phyloP scores from a whole-genome alignment of 1,140 invertebrate genomes.

The Drosophila elegans region DNA sequence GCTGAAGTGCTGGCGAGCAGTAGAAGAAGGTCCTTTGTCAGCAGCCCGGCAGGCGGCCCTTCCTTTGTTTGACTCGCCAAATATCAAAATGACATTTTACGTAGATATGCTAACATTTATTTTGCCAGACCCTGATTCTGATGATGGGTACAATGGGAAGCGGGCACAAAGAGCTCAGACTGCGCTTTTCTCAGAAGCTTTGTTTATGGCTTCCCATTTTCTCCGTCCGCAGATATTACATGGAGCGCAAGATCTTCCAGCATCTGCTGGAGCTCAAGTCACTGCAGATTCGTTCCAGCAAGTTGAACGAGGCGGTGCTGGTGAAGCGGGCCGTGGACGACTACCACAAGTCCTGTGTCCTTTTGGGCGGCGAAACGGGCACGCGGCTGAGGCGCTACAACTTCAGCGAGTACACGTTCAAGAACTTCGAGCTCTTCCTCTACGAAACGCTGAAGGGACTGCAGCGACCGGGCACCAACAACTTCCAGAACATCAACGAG shows the following conservation, averaged over 20 bases:
- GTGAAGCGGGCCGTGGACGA: slow-evolving; percentile 94
- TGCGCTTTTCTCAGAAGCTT: slow-evolving; percentile 26
- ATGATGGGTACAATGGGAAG: slow-evolving; percentile 16
- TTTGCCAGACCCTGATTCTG: slow-evolving; percentile 27
- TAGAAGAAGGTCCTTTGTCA: slow-evolving; percentile 8
- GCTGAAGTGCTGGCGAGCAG: background rate
- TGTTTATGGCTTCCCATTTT: slow-evolving; percentile 15
- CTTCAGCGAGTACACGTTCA: slow-evolving; percentile 91
- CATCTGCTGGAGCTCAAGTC: slow-evolving; percentile 96
- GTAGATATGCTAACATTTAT: slow-evolving; percentile 75
- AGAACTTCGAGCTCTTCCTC: slow-evolving; percentile 95
- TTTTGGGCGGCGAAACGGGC: slow-evolving; percentile 87
- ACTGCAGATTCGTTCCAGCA: slow-evolving; percentile 95
- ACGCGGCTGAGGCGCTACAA: slow-evolving; percentile 87
- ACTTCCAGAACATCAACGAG: slow-evolving; percentile 85
- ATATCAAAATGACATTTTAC: slow-evolving; percentile 82
- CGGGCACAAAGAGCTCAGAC: background rate
- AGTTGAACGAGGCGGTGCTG: slow-evolving; percentile 94
- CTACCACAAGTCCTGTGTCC: slow-evolving; percentile 91
- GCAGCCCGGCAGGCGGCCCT: slow-evolving; percentile 50
- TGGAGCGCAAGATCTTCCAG: slow-evolving; percentile 97
- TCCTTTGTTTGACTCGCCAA: slow-evolving; percentile 67
- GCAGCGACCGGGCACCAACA: slow-evolving; percentile 88
- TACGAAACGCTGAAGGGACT: slow-evolving; percentile 94
- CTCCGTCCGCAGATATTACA: slow-evolving; percentile 89